Evolutionary conservation across 2,113 vertebrate species (phyloP).

Genomic region (Spizaetus ornatus): DNA sequence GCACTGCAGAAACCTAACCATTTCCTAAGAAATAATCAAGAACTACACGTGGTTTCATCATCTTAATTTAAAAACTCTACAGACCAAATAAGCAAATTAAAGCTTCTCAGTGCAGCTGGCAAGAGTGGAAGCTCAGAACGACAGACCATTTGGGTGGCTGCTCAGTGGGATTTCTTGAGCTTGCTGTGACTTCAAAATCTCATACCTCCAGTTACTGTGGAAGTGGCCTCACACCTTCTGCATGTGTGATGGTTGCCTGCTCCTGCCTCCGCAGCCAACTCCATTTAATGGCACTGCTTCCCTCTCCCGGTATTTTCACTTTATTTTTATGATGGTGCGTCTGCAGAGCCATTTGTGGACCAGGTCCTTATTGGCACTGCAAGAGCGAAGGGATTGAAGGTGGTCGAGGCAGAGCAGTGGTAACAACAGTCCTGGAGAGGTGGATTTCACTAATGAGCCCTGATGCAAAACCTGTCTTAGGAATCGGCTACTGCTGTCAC

Average conservation of each 20-base stretch:
- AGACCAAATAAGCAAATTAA: background rate
- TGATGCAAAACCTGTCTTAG: background rate
- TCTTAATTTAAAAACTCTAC: background rate
- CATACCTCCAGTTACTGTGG: background rate
- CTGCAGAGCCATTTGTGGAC: background rate
- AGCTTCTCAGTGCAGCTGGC: background rate
- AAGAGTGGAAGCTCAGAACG: background rate
- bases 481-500: background rate
- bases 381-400: background rate
- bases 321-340: background rate
- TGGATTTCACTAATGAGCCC: background rate
- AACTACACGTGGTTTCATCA: background rate
- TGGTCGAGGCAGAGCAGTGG: background rate
- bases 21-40: background rate
- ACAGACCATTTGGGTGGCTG: rapidly evolving
- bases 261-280: background rate
- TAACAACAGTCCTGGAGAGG: background rate
- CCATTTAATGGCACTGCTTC: background rate
- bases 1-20: background rate
- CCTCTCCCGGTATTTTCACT: background rate
- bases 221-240: background rate
- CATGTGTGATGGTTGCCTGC: background rate
- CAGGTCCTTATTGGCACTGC: background rate
- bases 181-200: background rate
- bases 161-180: background rate